Conservation (phyloP, 2,113 vertebrate genomes). For the Chitala chitala region DNA sequence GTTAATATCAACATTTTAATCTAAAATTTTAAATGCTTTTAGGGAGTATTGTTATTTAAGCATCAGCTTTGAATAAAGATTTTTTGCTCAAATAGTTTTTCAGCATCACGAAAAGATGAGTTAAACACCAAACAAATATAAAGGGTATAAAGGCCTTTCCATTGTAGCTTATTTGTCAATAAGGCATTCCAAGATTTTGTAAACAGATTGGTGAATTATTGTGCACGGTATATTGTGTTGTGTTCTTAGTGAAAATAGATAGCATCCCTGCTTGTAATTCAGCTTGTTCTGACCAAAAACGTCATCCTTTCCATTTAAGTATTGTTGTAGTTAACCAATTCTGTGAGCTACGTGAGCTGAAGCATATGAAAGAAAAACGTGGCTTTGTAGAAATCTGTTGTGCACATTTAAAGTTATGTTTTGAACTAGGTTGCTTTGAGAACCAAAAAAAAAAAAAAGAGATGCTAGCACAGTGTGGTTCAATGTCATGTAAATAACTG, state of each 20-base stretch:
- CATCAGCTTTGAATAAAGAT: no score
- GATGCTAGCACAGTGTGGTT: no score
- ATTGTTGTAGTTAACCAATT: neutral
- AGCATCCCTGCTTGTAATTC: slow-evolving; percentile 48
- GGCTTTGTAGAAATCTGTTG: neutral
- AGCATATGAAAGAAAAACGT: neutral
- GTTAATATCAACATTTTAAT: no score
- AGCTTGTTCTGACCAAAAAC: slow-evolving; percentile 47
- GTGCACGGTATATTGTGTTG: slow-evolving; percentile 62
- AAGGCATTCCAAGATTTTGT: slow-evolving; percentile 48
- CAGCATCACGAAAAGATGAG: neutral
- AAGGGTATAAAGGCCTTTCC: slow-evolving; percentile 27
- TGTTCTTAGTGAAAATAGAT: slow-evolving; percentile 62
- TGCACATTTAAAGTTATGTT: no score
- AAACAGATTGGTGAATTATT: slow-evolving; percentile 71
- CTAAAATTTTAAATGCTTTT: no score
- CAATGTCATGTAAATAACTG: no score
- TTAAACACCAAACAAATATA: neutral
- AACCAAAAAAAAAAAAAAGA: no score
- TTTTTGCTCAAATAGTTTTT: neutral
- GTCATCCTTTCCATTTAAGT: neutral
- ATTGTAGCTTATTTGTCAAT: slow-evolving; percentile 59
- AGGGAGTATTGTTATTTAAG: no score
- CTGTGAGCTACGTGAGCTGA: neutral
- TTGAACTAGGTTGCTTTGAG: neutral